Base-by-base conservation (phyloP, 2,113 vertebrate genomes). In the Coracopsis vasa region DNA sequence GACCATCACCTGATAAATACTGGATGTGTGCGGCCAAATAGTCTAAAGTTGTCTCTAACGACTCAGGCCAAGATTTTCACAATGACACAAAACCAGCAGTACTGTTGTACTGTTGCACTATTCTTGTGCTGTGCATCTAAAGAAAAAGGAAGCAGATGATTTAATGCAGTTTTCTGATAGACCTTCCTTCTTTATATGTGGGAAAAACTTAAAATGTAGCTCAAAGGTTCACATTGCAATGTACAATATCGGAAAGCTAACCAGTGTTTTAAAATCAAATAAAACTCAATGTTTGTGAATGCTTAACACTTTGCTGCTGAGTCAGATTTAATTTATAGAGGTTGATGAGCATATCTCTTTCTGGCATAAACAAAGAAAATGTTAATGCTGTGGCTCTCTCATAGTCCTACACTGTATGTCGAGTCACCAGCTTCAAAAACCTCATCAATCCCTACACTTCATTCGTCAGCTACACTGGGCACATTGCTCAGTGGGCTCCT, bases 1-100 rank as follows among this genome's bases (percentile, higher is more conserved):
- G 94, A 71, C 80, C 77, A 65, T 29, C 82, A 84, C 72, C 80
- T 86, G 86, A 80, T 28, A 92, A 84, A 93, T 9, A 91, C 72
- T 47, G 44, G 72, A 35, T 50, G 44, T 23, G 80, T 48, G 39
- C 0, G 4, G 41, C 29, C 1, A 11, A 92, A 64, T 60, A n/a
- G 77, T 35, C 69, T 47, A 39, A 50, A 9, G n/a, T 27, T 20
- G 48, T 35, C 33, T 87, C 35, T 60, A 67, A 19, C 31, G 50
- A 51, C 45, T 83, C 64, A 20, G 64, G 93, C 44, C 48, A 84
- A 51, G 75, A 78, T 44, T 80, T 51, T 73, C 41, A 51, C 61
- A 88, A 33, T 42, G 82, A 75, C 77, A 81, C 75, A 89, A 74
- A 71, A 9, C 18, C 51, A 67, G 86, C 35, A 37, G 33, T 9